Percentiles rank a stretch among this genome's conserved stretches.
These are phyloP conservation scores for Chymomyza costata DNA, from an alignment of 1,140 invertebrate genomes.

Conservation along the genomic window DNA sequence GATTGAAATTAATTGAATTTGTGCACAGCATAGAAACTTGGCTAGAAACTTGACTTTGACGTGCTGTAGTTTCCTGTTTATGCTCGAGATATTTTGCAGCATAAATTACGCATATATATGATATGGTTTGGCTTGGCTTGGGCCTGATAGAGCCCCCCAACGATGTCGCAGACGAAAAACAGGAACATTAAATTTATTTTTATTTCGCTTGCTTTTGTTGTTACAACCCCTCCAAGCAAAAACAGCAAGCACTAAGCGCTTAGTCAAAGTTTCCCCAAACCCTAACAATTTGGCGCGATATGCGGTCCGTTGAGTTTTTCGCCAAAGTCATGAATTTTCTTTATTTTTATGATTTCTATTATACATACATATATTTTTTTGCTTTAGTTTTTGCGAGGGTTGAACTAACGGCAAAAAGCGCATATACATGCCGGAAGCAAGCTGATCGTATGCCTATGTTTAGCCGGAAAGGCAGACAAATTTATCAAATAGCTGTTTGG, in stretches of 20 bases:
- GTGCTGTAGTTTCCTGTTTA: constrained; percentile 55
- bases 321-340: constrained; percentile 64
- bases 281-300: constrained; percentile 41
- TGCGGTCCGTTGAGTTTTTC: constrained; percentile 58
- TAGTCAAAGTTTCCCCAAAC: constrained; percentile 27
- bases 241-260: constrained; percentile 33
- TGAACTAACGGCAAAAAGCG: constrained; percentile 26
- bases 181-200: constrained; percentile 73
- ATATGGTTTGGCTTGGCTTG: constrained; percentile 35
- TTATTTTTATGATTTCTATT: constrained; percentile 68
- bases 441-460: constrained; percentile 48
- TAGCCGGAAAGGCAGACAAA: constrained; percentile 58
- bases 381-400: constrained; percentile 58
- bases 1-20: constrained; percentile 76
- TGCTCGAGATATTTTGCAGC: constrained; percentile 64
- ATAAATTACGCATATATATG: constrained; percentile 62
- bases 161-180: constrained; percentile 38
- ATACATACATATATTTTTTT: constrained; percentile 47
- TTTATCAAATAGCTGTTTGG: constrained; percentile 50
- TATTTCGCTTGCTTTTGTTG: constrained; percentile 37
- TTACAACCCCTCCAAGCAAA: constrained; percentile 38
- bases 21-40: constrained; percentile 29
- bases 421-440: constrained; percentile 53
- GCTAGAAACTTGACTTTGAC: constrained; percentile 40
- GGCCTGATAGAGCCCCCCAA: neutral